phyloP scores from a whole-genome alignment of 2,797 vertebrate species.

The Hippopotamyrus pictus region DNA sequence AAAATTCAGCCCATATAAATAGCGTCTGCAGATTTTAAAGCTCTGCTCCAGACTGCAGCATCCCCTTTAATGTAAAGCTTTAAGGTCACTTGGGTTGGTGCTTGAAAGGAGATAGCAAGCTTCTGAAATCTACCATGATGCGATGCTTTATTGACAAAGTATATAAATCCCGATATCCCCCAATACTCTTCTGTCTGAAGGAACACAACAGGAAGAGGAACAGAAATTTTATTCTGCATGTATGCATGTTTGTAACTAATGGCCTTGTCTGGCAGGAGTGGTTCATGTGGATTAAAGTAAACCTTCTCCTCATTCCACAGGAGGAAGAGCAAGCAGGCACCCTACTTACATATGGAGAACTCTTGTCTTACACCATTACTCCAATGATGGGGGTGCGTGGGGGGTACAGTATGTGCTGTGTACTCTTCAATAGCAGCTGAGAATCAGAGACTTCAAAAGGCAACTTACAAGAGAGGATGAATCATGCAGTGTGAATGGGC shows the following conservation, averaged over 20 bases:
- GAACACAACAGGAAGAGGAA: background rate
- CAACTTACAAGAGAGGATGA: too few species aligned
- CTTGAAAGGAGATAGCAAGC: background rate
- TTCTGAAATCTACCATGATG: background rate
- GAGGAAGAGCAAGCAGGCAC: background rate
- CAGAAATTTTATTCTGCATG: background rate
- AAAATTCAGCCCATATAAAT: background rate
- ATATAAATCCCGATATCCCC: background rate
- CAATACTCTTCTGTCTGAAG: background rate
- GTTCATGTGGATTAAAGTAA: background rate
- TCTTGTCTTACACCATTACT: background rate
- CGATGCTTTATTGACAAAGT: background rate
- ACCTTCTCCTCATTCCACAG: background rate
- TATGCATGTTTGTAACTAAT: background rate
- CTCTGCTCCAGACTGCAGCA: background rate
- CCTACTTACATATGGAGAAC: background rate
- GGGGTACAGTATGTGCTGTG: background rate
- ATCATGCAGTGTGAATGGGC: background rate
- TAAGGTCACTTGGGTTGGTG: background rate
- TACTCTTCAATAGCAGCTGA: background rate
- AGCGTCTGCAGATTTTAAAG: background rate
- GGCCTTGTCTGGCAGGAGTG: background rate
- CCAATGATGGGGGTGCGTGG: background rate
- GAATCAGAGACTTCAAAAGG: background rate
- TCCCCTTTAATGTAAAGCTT: background rate